Evolutionary conservation across 2,797 vertebrate species (phyloP).

Genomic region (Paedocypris micromegethes): DNA sequence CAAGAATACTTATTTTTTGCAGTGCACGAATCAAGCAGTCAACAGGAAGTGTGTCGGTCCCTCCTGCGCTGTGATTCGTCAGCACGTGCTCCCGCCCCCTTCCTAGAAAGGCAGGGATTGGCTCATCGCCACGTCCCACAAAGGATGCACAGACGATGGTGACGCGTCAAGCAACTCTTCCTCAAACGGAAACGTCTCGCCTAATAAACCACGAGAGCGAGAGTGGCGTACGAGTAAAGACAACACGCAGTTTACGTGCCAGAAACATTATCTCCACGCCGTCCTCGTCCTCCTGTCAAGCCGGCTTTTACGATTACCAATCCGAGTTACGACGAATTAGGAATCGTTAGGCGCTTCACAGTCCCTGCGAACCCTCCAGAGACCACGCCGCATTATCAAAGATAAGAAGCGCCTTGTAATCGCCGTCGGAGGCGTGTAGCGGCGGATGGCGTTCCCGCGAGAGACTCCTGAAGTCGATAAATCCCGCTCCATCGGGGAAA

Average conservation of each 20-base stretch:
- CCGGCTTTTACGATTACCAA: slow-evolving; percentile 10
- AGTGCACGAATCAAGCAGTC: too few species aligned
- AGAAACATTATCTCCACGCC: neutral
- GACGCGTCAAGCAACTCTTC: too few species aligned
- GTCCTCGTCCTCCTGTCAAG: neutral
- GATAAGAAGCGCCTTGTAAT: slow-evolving; percentile 30
- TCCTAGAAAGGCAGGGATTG: too few species aligned
- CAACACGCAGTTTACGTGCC: neutral
- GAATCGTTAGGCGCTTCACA: slow-evolving; percentile 18
- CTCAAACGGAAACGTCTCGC: too few species aligned
- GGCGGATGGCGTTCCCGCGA: slow-evolving; percentile 22
- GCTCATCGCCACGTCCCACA: too few species aligned
- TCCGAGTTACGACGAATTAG: slow-evolving; percentile 21
- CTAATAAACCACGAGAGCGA: too few species aligned
- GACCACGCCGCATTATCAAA: slow-evolving; percentile 33
- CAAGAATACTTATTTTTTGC: too few species aligned
- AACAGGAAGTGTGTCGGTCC: too few species aligned
- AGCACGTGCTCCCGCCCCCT: too few species aligned
- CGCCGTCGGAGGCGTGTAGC: slow-evolving; percentile 25
- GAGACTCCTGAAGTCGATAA: slow-evolving; percentile 9
- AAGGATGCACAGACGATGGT: too few species aligned
- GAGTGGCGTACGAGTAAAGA: too few species aligned
- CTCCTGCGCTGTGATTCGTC: too few species aligned
- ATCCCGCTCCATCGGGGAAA: slow-evolving; percentile 22
- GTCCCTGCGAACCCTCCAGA: slow-evolving; percentile 21